Evolutionary conservation across 92 coral and sea anemone species (phyloP).

Genomic region (Desmophyllum pertusum): DNA sequence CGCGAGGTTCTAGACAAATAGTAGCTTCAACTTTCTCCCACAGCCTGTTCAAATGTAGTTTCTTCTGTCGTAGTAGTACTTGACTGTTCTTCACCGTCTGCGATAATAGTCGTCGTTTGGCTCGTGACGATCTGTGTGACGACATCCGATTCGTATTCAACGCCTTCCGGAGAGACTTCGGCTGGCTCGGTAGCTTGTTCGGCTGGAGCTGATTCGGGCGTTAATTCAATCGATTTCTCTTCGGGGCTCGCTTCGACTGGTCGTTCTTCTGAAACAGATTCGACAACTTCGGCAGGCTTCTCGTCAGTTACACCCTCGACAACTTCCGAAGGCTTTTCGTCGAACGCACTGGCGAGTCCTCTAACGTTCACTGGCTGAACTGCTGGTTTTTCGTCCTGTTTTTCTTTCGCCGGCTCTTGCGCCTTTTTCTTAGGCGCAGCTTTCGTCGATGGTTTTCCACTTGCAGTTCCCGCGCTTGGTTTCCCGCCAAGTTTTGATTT

Average conservation of each 20-base stretch:
- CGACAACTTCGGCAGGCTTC: slow-evolving; percentile 22
- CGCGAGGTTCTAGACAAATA: background rate
- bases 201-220: slow-evolving; percentile 7
- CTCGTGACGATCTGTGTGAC: background rate
- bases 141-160: slow-evolving; percentile 12
- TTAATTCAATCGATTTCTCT: slow-evolving; percentile 7
- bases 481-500: slow-evolving; percentile 43
- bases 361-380: background rate
- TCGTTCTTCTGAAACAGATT: slow-evolving; percentile 11
- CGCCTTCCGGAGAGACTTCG: slow-evolving; percentile 18
- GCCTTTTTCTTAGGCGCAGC: slow-evolving; percentile 36
- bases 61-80: slow-evolving; percentile 11
- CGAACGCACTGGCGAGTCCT: background rate
- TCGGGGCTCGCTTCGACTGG: slow-evolving; percentile 26
- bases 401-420: slow-evolving; percentile 11
- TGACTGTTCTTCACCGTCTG: slow-evolving; percentile 35
- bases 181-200: slow-evolving; percentile 7
- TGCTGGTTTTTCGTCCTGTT: slow-evolving; percentile 22
- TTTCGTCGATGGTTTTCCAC: slow-evolving; percentile 29
- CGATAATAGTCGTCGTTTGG: slow-evolving; percentile 6
- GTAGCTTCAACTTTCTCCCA: slow-evolving; percentile 18
- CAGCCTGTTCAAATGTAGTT: slow-evolving; percentile 18
- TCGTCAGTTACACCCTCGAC: slow-evolving; percentile 14
- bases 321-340: background rate
- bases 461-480: slow-evolving; percentile 39